Conservation (phyloP, 2,113 vertebrate species). For the Lycaon pictus region DNA sequence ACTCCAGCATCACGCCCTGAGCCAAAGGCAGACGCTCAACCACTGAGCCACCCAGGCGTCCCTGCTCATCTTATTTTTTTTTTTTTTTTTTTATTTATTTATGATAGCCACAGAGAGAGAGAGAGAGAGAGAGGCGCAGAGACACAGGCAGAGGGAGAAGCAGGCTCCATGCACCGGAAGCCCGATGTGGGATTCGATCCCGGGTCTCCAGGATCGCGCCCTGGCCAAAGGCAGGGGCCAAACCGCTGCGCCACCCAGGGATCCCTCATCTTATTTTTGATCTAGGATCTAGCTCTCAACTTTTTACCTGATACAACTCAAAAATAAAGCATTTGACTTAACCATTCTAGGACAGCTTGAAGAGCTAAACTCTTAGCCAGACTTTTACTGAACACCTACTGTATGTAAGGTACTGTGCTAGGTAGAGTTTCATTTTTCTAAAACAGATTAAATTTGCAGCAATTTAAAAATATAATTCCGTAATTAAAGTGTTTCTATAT, state of each 20-base stretch:
- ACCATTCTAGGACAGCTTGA: not conserved
- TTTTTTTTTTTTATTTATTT: too few relatives aligned
- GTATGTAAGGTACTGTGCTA: not conserved
- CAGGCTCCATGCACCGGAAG: too few relatives aligned
- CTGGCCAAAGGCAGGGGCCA: too few relatives aligned
- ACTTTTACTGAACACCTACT: not conserved
- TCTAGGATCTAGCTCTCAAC: not conserved
- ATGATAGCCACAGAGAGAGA: too few relatives aligned
- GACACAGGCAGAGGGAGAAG: too few relatives aligned
- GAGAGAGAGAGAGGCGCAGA: too few relatives aligned
- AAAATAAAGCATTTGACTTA: not conserved
- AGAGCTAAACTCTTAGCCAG: not conserved
- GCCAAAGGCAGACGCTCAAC: too few relatives aligned
- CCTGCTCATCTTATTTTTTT: not conserved
- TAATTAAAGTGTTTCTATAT: not conserved
- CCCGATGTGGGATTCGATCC: too few relatives aligned
- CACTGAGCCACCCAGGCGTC: too few relatives aligned
- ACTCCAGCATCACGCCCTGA: too few relatives aligned
- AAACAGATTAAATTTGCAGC: slow-evolving; percentile 25
- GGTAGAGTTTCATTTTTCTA: not conserved
- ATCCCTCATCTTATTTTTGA: not conserved
- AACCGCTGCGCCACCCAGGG: too few relatives aligned
- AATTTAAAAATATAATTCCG: slow-evolving; percentile 4
- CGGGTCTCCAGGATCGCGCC: too few relatives aligned
- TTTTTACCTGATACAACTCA: not conserved